Evolutionary conservation across 2,797 vertebrate species (phyloP).

Genomic region (Parauchenoglanis ngamensis): DNA sequence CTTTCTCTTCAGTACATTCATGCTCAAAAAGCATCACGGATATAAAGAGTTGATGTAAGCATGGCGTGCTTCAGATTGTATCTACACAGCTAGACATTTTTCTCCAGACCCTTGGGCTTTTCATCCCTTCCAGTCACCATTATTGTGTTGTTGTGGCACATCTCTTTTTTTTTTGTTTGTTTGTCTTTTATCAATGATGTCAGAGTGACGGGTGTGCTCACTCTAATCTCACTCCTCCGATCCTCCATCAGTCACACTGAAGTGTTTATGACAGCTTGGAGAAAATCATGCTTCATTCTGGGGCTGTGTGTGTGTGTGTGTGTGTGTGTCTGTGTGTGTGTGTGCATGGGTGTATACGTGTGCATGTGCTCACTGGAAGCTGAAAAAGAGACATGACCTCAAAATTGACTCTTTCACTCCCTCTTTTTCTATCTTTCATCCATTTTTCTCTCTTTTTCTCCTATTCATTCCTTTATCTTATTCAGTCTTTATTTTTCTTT

Average conservation of each 20-base stretch:
- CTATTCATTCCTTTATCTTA: neutral
- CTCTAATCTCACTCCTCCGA: constrained; percentile 46
- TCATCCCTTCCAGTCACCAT: neutral
- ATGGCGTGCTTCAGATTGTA: neutral
- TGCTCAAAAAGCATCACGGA: neutral
- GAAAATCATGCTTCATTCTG: constrained; percentile 1
- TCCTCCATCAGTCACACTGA: constrained; percentile 32
- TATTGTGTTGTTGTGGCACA: neutral
- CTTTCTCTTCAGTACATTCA: neutral
- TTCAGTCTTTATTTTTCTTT: constrained; percentile 7
- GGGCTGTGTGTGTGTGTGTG: neutral
- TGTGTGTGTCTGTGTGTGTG: too few relatives aligned
- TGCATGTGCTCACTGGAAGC: neutral
- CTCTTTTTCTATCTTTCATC: neutral
- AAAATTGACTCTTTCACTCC: neutral
- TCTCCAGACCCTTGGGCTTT: constrained; percentile 5
- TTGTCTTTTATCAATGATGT: constrained; percentile 26
- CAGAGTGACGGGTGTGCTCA: constrained; percentile 38
- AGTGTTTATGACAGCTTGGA: constrained; percentile 38
- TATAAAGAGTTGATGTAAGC: neutral
- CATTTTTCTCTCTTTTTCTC: neutral
- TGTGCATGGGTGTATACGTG: neutral
- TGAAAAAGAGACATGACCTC: neutral
- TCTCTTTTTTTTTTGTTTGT: constrained; percentile 25
- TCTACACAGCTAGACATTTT: neutral